Evolutionary conservation across 2,113 vertebrate genomes (phyloP).

Genomic region (Okapia johnstoni): DNA sequence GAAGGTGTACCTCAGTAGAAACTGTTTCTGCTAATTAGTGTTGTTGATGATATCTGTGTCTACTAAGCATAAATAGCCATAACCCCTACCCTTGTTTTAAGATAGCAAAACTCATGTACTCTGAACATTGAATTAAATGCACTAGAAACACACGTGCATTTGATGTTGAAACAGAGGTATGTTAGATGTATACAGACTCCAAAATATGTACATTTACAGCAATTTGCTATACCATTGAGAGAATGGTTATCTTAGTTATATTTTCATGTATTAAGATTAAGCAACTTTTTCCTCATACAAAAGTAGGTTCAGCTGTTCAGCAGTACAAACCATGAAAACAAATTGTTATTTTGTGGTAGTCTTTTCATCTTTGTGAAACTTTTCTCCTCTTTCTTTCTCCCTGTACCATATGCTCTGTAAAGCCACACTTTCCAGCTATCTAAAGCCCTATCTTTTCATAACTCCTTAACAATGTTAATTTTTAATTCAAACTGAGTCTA

Average conservation of each 20-base stretch:
- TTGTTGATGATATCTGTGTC: not conserved
- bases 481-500: not conserved
- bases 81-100: not conserved
- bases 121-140: not conserved
- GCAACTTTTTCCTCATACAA: not conserved
- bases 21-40: not conserved
- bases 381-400: not conserved
- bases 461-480: not conserved
- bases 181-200: not conserved
- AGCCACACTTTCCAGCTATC: not conserved
- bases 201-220: not conserved
- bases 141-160: not conserved
- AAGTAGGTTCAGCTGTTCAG: not conserved
- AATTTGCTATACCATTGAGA: not conserved
- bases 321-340: not conserved
- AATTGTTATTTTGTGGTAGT: not conserved
- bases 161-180: not conserved
- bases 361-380: not conserved
- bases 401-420: not conserved
- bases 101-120: not conserved
- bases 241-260: not conserved
- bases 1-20: slow-evolving; percentile 75
- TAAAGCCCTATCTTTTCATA: not conserved
- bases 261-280: slow-evolving; percentile 30
- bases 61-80: not conserved